A percentile compares a stretch with the other conserved stretches of the same genome.
Evolutionary conservation across 64 coral and sea anemone genomes (phyloP).

Genomic region (Trachythela sp.): DNA sequence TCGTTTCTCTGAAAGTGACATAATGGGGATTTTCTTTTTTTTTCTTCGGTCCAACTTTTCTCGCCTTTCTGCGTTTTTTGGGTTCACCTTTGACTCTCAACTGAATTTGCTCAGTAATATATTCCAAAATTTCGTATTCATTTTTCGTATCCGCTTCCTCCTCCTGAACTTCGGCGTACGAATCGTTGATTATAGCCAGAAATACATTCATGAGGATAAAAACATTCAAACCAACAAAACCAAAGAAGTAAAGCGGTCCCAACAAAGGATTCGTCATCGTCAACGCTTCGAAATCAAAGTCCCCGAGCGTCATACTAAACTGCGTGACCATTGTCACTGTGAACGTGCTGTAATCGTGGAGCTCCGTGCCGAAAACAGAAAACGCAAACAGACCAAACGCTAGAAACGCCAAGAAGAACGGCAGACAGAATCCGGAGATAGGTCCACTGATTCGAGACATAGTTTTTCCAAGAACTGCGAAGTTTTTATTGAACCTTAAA

Average conservation of each 20-base stretch:
- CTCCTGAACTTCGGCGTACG: slow-evolving; percentile 62
- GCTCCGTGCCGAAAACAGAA: slow-evolving; percentile 41
- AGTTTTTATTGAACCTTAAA: slow-evolving; percentile 66
- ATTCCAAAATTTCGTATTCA: slow-evolving; percentile 86
- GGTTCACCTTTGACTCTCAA: no score
- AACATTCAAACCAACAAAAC: slow-evolving; percentile 78
- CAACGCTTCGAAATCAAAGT: slow-evolving; percentile 65
- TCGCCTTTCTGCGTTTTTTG: no score
- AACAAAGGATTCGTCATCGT: slow-evolving; percentile 41
- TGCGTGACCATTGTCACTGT: slow-evolving; percentile 51
- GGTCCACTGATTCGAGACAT: slow-evolving; percentile 58
- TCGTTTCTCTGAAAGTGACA: no score
- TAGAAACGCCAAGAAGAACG: slow-evolving; percentile 55
- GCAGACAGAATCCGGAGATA: slow-evolving; percentile 46
- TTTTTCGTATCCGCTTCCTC: slow-evolving; percentile 51
- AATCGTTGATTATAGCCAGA: slow-evolving; percentile 84
- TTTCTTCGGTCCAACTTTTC: no score
- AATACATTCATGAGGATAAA: slow-evolving; percentile 93
- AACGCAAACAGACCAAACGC: slow-evolving; percentile 50
- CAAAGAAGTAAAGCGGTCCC: slow-evolving; percentile 73
- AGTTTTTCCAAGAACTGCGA: slow-evolving; percentile 51
- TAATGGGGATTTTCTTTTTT: no score
- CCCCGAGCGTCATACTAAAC: slow-evolving; percentile 71
- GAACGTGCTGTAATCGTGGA: slow-evolving; percentile 46
- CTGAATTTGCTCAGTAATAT: not conserved